Evolutionary conservation across 2,888 invertebrate genomes (phyloP), one percentile per base, ranked within the genome.

Genomic region (Ceraclea dissimilis): DNA sequence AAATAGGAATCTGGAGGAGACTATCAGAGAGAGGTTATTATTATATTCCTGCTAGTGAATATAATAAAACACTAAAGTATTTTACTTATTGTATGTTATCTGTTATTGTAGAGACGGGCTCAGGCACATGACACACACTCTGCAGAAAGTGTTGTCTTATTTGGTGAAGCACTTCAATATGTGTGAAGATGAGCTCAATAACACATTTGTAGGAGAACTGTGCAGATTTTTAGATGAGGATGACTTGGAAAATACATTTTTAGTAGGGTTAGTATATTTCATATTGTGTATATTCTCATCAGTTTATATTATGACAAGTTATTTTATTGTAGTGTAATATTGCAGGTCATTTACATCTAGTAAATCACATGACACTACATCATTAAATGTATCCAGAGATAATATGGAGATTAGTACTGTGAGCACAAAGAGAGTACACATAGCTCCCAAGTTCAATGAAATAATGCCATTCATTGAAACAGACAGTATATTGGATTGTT

Each of bases 121-220:
- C 58, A 81, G 81, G 60, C 84, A 82, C 60, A 78, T 85, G 52
- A 84, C 85, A 22, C 70, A 75, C 50, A 81, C 82, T 39, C 75
- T 90, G 54, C 83, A 85, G 63, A 78, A 79, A 61, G 78, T 85
- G 26, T 77, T 90, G 58, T 74, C 79, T 1, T 86, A 88, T 67
- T 71, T 90, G 65, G 80, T 86, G 48, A 83, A 83, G 66, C 90
- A 88, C 70, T 86, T 88, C 67, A 81, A 81, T 6, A 76, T 82
- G 63, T 89, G 88, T 51, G 90, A 90, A 69, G 86, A 87, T 67
- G 90, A 90, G 69, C 74, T 90, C 39, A 90, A 88, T 71, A 82
- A 81, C 63, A 88, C 87, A 13, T 72, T 90, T 50, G 79, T 87
- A 0, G 83, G 82, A 51, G 84, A 84, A 65, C 73, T 86, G 46